A percentile compares a stretch with the other conserved stretches of the same genome.
These are phyloP conservation scores for Morpho deidamia DNA, from an alignment of 2,888 invertebrate species.

Conservation along the genomic window DNA sequence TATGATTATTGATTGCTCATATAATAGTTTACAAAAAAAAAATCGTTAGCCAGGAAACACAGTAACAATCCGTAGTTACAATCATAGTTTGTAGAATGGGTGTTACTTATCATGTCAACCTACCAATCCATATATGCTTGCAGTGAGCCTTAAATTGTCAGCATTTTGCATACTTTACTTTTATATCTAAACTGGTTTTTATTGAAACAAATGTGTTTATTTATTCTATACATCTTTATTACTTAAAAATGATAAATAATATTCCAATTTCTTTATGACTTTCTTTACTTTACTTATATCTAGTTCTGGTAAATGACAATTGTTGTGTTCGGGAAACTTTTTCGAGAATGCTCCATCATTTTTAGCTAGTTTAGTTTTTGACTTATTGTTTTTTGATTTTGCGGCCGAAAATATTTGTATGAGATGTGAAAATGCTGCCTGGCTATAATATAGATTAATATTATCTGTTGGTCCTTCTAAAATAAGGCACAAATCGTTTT, in stretches of 20 bases:
- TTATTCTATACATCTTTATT: slow-evolving; percentile 24
- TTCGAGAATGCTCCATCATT: slow-evolving; percentile 63
- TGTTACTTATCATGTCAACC: no score
- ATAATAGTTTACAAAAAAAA: no score
- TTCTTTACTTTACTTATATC: slow-evolving; percentile 74
- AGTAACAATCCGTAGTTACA: no score
- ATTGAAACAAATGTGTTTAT: no score
- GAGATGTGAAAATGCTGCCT: slow-evolving; percentile 83
- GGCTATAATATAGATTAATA: slow-evolving; percentile 76
- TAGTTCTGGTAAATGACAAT: slow-evolving; percentile 66
- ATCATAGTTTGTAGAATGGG: no score
- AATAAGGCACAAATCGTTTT: slow-evolving; percentile 79
- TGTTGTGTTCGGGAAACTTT: slow-evolving; percentile 76
- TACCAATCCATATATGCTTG: no score
- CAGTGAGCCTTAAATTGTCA: no score
- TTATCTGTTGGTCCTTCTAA: slow-evolving; percentile 78
- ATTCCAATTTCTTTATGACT: slow-evolving; percentile 83
- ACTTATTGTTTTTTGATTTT: slow-evolving; percentile 39
- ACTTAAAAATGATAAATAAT: slow-evolving; percentile 82
- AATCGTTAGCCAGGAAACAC: no score
- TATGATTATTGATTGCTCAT: no score
- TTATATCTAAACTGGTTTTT: no score
- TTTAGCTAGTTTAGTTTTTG: slow-evolving; percentile 29
- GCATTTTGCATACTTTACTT: no score
- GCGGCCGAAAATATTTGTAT: slow-evolving; percentile 72